Percentiles rank a stretch among this genome's conserved stretches.
phyloP scores from a whole-genome alignment of 2,797 vertebrate species.

The Eidolon dupreanum region DNA sequence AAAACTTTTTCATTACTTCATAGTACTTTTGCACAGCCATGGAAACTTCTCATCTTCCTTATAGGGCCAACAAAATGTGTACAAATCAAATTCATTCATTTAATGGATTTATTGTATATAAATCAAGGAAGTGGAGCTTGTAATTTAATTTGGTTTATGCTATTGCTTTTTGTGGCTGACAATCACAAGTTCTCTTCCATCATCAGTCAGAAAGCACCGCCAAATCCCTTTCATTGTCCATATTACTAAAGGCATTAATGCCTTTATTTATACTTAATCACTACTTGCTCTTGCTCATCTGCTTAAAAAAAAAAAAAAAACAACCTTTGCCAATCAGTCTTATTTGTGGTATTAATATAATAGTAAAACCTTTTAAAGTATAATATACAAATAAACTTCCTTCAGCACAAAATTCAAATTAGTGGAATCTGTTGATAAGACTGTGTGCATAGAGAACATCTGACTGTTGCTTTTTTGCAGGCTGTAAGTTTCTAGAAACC shows the following conservation, averaged over 20 bases:
- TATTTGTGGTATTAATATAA: slow-evolving; percentile 24
- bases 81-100: slow-evolving; percentile 13
- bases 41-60: slow-evolving; percentile 2
- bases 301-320: neutral
- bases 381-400: neutral
- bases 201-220: neutral
- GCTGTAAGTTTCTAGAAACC: neutral
- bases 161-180: neutral
- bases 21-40: neutral
- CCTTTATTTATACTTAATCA: neutral
- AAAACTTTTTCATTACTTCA: slow-evolving; percentile 4
- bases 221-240: neutral
- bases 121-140: neutral
- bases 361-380: neutral
- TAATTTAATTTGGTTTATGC: neutral
- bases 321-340: neutral
- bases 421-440: neutral
- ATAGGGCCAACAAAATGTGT: neutral
- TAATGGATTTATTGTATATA: slow-evolving; percentile 5
- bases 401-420: slow-evolving; percentile 7
- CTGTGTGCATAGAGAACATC: neutral
- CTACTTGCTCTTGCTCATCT: neutral
- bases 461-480: neutral
- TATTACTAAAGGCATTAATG: neutral
- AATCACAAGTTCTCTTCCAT: neutral